Conservation (phyloP, 2,888 invertebrate species). For the Zaprionus bogoriensis region DNA sequence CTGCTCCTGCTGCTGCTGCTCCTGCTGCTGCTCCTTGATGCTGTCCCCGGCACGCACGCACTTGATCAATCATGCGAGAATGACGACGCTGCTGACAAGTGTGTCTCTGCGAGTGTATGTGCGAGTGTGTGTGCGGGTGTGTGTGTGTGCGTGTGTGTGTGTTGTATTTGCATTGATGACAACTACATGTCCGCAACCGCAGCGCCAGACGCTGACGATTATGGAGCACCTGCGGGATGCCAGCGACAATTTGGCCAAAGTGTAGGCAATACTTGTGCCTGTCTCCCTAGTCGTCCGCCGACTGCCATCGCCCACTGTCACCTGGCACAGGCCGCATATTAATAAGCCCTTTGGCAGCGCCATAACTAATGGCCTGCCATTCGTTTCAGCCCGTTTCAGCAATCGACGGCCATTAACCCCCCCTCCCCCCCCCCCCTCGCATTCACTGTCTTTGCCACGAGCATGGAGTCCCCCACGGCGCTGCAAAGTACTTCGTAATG, state of each 20-base stretch:
- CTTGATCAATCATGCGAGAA: constrained; percentile 74
- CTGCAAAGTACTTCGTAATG: constrained; percentile 31
- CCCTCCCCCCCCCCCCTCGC: neutral
- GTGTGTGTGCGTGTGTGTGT: constrained; percentile 11
- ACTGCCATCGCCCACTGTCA: constrained; percentile 27
- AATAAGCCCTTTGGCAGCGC: constrained; percentile 71
- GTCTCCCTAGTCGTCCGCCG: neutral
- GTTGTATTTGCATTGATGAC: constrained; percentile 74
- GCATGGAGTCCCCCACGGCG: neutral
- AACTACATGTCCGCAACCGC: constrained; percentile 67
- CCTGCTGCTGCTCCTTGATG: constrained; percentile 38
- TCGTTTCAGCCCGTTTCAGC: constrained; percentile 51
- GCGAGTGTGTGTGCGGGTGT: neutral
- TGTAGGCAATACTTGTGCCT: constrained; percentile 37
- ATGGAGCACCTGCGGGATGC: constrained; percentile 63
- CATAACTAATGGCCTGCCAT: constrained; percentile 69
- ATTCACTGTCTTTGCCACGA: too few species aligned
- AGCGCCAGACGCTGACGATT: constrained; percentile 55
- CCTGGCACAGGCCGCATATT: constrained; percentile 62
- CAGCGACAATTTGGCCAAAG: constrained; percentile 44
- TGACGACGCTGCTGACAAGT: constrained; percentile 62
- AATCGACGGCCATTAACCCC: constrained; percentile 69
- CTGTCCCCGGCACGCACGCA: constrained; percentile 69
- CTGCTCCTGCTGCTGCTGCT: constrained; percentile 2
- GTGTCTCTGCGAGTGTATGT: constrained; percentile 3